Base-by-base conservation (phyloP, 2,797 vertebrate species). In the Parauchenoglanis punctatus region DNA sequence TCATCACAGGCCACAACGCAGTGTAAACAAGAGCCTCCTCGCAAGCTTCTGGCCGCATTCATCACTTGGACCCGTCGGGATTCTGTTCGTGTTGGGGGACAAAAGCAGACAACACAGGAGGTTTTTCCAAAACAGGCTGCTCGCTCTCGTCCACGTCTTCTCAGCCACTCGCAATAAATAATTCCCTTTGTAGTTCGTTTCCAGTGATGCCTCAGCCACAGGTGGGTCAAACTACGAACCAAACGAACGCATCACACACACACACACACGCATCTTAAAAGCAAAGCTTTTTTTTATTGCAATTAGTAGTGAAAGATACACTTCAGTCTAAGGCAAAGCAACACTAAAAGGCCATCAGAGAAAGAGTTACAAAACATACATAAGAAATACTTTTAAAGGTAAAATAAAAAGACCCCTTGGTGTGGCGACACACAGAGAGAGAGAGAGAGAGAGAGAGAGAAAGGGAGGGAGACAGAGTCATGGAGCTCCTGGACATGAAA, bases 231-330 rank as follows among this genome's bases (percentile, higher is more conserved):
- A 68, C 40, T 67, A 31, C 6, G 4, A 67, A 73, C 65, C 40
- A 40, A 25, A 11, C 35, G 35, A 49, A 49, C 46, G 8, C 35
- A 44, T 40, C 68, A 23, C 11, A 44, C 11, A 49, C 49, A 10
- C 7, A 75, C 18, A 35, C 35, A 35, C 7, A 75, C 18, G 28
- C 15, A 18, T 59, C 73, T 89, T 88, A 95, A 95, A 95, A 97
- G 96, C 96, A 96, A 96, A 96, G 96, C 95, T 89, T 96, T 95
- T 82, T 83, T 97, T 97, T 96, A 97, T 97, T 97, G 96, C 97
- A 96, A 96, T 95, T 96, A 97, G 97, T 97, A 97, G 96, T 96
- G 96, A 96, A 96, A 96, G 94, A 95, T 96, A 96, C 96, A 97
- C 96, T 96, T 96, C 95, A 97, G 97, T 96, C 93, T 94, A 94